These are phyloP conservation scores for Astreopora myriophthalma DNA, from an alignment of 64 coral and sea anemone genomes.

Conservation along the genomic window DNA sequence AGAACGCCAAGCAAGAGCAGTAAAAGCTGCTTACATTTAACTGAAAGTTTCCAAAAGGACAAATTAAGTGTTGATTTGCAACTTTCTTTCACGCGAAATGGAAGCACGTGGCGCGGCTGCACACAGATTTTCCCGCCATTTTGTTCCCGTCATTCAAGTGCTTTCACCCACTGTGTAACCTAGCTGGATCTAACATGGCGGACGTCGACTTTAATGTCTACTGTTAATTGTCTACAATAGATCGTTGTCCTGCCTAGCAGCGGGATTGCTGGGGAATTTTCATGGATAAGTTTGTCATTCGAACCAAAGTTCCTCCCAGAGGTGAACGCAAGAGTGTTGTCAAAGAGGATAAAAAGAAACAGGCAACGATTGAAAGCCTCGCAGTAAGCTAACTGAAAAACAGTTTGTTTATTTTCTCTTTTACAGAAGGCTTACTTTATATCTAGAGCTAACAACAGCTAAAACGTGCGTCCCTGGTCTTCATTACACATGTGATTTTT, in stretches of 20 bases:
- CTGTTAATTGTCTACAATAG: not conserved
- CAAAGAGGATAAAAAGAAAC: conserved; percentile 43
- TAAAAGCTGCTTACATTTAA: not conserved
- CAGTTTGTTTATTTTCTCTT: not conserved
- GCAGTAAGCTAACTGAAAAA: not conserved
- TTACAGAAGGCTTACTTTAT: too few relatives aligned
- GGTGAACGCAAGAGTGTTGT: not conserved
- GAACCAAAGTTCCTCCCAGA: conserved; percentile 4
- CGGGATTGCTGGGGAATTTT: not conserved
- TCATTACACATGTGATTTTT: too few relatives aligned
- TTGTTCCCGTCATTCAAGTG: not conserved
- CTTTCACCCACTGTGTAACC: not conserved
- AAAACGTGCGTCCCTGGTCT: too few relatives aligned
- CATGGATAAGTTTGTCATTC: conserved; percentile 81
- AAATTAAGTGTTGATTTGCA: too few relatives aligned
- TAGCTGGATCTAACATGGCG: conserved; percentile 2
- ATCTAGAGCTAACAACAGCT: too few relatives aligned
- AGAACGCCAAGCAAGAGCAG: not conserved
- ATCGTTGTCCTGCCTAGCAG: not conserved
- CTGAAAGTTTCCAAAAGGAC: too few relatives aligned
- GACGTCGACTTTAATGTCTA: not conserved
- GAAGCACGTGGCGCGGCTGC: not conserved
- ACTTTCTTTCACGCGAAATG: too few relatives aligned
- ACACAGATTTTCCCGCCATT: not conserved
- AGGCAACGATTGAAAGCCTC: conserved; percentile 76